phyloP scores from a whole-genome alignment of 2,113 vertebrate species.

The Daubentonia madagascariensis region DNA sequence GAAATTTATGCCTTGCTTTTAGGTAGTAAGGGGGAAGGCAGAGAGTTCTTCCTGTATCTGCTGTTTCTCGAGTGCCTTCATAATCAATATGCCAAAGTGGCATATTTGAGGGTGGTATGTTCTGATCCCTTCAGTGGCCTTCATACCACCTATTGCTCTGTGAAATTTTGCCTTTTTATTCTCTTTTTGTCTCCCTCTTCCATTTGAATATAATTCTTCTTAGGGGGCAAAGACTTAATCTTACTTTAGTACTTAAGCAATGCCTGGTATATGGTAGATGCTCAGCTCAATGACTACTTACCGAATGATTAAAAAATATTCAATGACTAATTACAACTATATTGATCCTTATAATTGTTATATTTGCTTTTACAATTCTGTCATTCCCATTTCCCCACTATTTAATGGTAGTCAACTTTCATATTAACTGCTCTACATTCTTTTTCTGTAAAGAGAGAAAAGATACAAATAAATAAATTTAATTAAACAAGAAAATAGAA shows the following conservation, averaged over 20 bases:
- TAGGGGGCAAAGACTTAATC: not conserved
- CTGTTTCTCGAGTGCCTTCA: not conserved
- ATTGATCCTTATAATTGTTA: not conserved
- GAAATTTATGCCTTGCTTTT: not conserved
- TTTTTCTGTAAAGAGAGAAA: not conserved
- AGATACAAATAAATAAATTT: not conserved
- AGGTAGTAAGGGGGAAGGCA: not conserved
- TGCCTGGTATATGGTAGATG: not conserved
- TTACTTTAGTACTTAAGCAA: not conserved
- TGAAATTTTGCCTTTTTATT: not conserved
- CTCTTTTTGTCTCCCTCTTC: not conserved
- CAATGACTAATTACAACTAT: not conserved
- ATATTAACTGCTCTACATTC: not conserved
- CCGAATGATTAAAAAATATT: not conserved
- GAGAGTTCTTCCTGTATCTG: not conserved
- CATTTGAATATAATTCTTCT: not conserved
- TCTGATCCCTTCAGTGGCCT: not conserved
- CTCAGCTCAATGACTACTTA: slow-evolving; percentile 37
- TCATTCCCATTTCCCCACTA: not conserved
- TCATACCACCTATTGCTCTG: not conserved
- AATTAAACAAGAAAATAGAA: not conserved
- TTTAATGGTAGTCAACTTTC: not conserved
- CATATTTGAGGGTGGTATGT: not conserved
- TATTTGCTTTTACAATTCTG: not conserved
- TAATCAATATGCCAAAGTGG: not conserved